Evolutionary conservation across 2,113 vertebrate genomes (phyloP).

Genomic region (Calyptomena viridis): DNA sequence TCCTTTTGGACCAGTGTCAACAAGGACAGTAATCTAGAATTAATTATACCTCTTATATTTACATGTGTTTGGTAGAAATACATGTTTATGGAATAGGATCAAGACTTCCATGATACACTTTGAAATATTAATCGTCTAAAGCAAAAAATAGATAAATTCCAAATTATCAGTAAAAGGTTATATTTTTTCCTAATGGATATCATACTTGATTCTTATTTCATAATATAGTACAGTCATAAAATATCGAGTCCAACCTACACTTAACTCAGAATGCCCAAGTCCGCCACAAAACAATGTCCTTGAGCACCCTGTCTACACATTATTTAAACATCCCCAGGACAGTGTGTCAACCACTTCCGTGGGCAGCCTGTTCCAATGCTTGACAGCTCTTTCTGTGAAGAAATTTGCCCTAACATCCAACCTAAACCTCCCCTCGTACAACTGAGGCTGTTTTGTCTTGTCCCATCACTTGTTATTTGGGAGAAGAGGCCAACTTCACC

Average conservation of each 20-base stretch:
- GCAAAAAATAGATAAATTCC: neutral
- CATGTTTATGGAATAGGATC: neutral
- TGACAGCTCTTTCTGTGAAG: neutral
- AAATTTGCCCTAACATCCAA: neutral
- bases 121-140: neutral
- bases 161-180: neutral
- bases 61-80: neutral
- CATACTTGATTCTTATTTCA: neutral
- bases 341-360: neutral
- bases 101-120: neutral
- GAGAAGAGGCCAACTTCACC: neutral
- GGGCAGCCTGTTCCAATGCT: neutral
- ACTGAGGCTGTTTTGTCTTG: neutral
- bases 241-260: neutral
- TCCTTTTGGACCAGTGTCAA: neutral
- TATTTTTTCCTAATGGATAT: neutral
- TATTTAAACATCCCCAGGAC: neutral
- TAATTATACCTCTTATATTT: neutral
- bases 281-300: neutral
- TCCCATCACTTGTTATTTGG: neutral
- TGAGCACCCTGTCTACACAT: neutral
- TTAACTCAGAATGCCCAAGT: neutral
- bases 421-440: neutral
- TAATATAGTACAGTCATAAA: neutral
- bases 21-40: neutral